phyloP scores from a whole-genome alignment of 2,113 vertebrate species.

The cattle (Bos taurus) region ARS-UCD2.0 NC_037342.1:33249501-33250000 shows the following conservation, averaged over 20 bases:
- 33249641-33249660: not conserved
- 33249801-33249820: not conserved
- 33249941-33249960: slow-evolving; percentile 76
- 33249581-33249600: not conserved
- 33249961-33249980: slow-evolving; percentile 56
- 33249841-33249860: not conserved
- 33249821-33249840: accelerated
- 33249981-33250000: not conserved
- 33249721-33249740: not conserved
- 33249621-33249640: not conserved
- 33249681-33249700: not conserved
- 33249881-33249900: not conserved
- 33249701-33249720: not conserved
- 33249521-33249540: not conserved
- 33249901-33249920: not conserved
- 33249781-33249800: not conserved
- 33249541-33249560: not conserved
- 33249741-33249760: not conserved
- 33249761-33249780: not conserved
- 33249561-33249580: not conserved
- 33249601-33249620: not conserved
- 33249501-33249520: not conserved
- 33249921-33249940: slow-evolving; percentile 17
- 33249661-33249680: not conserved
- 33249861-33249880: accelerated